Evolutionary conservation across 2,113 vertebrate genomes (phyloP).

Genomic region (Scortum barcoo): DNA sequence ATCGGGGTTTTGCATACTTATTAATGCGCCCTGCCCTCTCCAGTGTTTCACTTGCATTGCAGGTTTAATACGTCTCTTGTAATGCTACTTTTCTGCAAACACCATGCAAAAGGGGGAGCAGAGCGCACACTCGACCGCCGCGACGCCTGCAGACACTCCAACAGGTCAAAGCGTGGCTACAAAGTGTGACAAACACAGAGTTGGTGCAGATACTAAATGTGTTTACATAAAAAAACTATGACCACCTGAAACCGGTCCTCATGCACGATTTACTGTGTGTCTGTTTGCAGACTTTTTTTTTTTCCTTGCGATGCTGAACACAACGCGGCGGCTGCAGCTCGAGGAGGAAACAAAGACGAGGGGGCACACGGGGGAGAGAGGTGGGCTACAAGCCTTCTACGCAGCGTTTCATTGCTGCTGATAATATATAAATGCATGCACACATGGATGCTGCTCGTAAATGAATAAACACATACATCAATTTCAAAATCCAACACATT

Average conservation of each 20-base stretch:
- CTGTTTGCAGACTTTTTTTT: constrained; percentile 44
- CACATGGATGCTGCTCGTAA: constrained; percentile 79
- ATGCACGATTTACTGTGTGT: constrained; percentile 42
- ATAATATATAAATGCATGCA: constrained; percentile 78
- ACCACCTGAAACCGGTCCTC: constrained; percentile 21
- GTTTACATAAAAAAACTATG: constrained; percentile 39
- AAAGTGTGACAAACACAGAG: constrained; percentile 37
- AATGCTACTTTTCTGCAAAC: not conserved
- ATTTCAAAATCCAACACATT: constrained; percentile 81
- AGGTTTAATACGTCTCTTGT: constrained; percentile 15
- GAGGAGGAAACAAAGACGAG: constrained; percentile 47
- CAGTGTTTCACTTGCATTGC: constrained; percentile 1
- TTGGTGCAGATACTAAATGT: constrained; percentile 15
- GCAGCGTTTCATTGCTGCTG: constrained; percentile 69
- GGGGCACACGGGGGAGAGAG: constrained; percentile 22
- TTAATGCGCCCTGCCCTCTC: constrained; percentile 1
- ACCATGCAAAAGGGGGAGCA: not conserved
- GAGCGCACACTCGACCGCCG: not conserved
- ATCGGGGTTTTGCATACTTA: constrained; percentile 18
- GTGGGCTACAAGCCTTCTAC: constrained; percentile 33
- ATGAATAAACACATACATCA: constrained; percentile 85
- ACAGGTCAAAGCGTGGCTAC: constrained; percentile 27
- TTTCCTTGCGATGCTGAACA: constrained; percentile 22
- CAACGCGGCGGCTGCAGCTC: constrained; percentile 4
- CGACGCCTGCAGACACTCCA: constrained; percentile 34